Evolutionary conservation across 2,888 invertebrate genomes (phyloP).

Genomic region (Eueremaeus valkanovi): DNA sequence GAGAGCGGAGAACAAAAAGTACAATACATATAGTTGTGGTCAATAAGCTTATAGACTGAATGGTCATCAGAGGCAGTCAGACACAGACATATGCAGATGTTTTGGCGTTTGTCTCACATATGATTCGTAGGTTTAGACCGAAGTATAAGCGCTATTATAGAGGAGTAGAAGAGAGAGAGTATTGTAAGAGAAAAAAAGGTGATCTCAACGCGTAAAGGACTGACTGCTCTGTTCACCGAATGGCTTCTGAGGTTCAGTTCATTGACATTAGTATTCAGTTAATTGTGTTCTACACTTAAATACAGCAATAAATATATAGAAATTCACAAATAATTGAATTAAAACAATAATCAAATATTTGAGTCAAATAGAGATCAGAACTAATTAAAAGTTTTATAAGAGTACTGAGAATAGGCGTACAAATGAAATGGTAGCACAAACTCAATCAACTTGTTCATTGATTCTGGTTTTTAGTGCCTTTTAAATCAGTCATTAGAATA

Average conservation of each 20-base stretch:
- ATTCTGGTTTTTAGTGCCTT: background rate
- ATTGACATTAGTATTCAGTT: conserved; percentile 13
- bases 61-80: background rate
- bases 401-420: background rate
- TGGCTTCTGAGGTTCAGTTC: conserved; percentile 1
- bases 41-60: background rate
- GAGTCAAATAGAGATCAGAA: too few species aligned
- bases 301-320: background rate
- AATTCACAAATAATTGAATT: background rate
- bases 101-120: background rate
- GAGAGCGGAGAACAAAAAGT: background rate
- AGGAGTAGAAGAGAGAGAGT: background rate
- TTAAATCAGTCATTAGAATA: too few species aligned
- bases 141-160: background rate
- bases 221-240: background rate
- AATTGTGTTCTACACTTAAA: background rate
- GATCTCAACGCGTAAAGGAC: background rate
- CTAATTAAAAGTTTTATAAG: too few species aligned
- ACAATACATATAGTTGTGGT: background rate
- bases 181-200: conserved; percentile 3
- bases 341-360: background rate
- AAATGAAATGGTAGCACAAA: background rate
- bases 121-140: background rate
- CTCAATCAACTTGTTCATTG: background rate
- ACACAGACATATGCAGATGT: conserved; percentile 13